Conservation (phyloP, 1,140 invertebrate genomes). For the Amphibalanus amphitrite region DNA sequence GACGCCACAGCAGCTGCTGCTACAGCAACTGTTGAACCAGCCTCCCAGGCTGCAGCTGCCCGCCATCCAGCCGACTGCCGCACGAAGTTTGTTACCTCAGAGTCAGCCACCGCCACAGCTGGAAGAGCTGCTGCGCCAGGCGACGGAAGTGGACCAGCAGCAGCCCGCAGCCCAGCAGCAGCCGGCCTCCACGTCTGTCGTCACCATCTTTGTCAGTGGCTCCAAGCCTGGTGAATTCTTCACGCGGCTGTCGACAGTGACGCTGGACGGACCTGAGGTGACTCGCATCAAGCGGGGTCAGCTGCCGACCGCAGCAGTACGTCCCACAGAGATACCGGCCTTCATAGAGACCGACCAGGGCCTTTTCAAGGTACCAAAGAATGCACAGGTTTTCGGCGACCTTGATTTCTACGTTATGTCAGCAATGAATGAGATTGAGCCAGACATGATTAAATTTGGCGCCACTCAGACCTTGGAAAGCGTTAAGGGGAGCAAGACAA, state of each 20-base stretch:
- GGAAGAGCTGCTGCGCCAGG: conserved; percentile 1
- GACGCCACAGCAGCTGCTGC: conserved; percentile 7
- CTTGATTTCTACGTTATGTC: conserved; percentile 28
- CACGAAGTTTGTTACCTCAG: neutral
- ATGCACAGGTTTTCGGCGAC: conserved; percentile 20
- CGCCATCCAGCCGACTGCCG: neutral
- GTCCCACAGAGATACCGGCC: conserved; percentile 30
- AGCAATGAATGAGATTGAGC: conserved; percentile 21
- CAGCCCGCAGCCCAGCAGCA: no score
- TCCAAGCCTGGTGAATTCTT: conserved; percentile 76
- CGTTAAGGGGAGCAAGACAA: neutral
- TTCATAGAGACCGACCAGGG: conserved; percentile 24
- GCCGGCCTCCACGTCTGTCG: conserved; percentile 40
- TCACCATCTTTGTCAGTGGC: conserved; percentile 76
- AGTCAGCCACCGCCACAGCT: neutral
- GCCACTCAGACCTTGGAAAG: neutral
- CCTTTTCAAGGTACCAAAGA: conserved; percentile 27
- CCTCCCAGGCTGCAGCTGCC: conserved; percentile 4
- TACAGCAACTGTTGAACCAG: conserved; percentile 13
- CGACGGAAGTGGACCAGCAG: neutral
- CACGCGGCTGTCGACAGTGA: conserved; percentile 63
- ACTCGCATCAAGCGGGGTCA: conserved; percentile 24
- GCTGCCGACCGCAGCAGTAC: conserved; percentile 24
- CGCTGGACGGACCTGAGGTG: conserved; percentile 33
- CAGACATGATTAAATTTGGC: conserved; percentile 10